Conservation (phyloP, 2,888 invertebrate genomes). For the Drosophila melanocephala region DNA sequence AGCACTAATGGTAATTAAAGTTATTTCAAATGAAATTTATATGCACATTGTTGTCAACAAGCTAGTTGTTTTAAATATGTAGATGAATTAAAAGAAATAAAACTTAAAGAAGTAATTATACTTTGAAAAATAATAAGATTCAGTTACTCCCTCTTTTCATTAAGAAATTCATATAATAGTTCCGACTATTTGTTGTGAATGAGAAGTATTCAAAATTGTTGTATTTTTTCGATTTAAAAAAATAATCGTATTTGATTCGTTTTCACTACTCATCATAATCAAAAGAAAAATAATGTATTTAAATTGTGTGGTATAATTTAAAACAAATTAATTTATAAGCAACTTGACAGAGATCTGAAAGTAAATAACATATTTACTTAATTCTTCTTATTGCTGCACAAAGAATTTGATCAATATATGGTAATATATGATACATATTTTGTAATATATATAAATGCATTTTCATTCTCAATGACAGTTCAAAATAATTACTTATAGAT, state of each 20-base stretch:
- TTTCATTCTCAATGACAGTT: slow-evolving; percentile 14
- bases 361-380: neutral
- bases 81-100: neutral
- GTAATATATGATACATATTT: neutral
- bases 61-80: slow-evolving; percentile 1
- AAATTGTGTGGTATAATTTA: neutral
- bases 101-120: neutral
- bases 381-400: neutral
- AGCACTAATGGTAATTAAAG: slow-evolving; percentile 72
- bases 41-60: slow-evolving; percentile 39
- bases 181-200: neutral
- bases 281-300: neutral
- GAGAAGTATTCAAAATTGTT: neutral
- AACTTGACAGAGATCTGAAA: neutral
- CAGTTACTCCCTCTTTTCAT: neutral
- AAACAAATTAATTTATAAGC: neutral
- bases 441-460: neutral
- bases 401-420: neutral
- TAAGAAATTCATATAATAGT: neutral
- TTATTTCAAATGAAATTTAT: slow-evolving; percentile 62
- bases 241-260: neutral
- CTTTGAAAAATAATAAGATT: neutral
- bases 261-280: neutral
- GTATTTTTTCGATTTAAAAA: neutral
- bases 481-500: slow-evolving; percentile 36